Base-by-base conservation (phyloP, 2,797 vertebrate species). In the Betta splendens region DNA sequence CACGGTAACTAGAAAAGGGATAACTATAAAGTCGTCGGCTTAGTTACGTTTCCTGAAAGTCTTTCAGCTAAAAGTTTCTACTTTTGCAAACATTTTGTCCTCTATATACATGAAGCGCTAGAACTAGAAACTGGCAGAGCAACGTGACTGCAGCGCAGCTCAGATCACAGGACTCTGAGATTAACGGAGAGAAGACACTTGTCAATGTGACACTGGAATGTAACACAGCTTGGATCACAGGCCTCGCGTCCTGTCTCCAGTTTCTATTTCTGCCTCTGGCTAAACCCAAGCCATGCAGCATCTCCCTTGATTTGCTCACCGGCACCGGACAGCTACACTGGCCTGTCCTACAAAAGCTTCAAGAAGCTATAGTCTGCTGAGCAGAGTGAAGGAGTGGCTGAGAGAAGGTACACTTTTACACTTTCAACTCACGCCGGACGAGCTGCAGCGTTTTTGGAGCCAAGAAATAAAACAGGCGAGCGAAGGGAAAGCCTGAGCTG, bases 281-380 rank as follows among this genome's bases (percentile, higher is more conserved):
- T 53, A 47, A 75, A 78, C 42, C 36, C 71, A 47, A 47, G 36
- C 18, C 15, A 53, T 28, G 20, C 35, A 35, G 47, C 50, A 12
- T 32, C 53, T 33, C 38, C 29, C 12, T 15, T 1, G n/a, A 55
- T 45, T 45, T 48, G 61, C 54, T 66, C 28, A 57, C 50, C 7
- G 46, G 64, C 44, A 72, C 49, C 25, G 38, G 38, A 43, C 40
- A 59, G 64, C 18, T 23, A 17, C 42, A 63, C 49, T 36, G 20
- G 42, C 52, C 64, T 57, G 52, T 70, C 60, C 59, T 37, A 72
- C 52, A 75, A 68, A 80, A 58, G 72, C 79, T 75, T 79, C 57
- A 73, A 77, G 76, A 48, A 64, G 39, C 35, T 37, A 35, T 40
- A 48, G 38, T 38, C 21, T 37, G 38, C 42, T 54, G 47, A 55